Evolutionary conservation across 2,797 vertebrate species (phyloP), one percentile per base, ranked within the genome.

Genomic region (Phalloptychus januarius): DNA sequence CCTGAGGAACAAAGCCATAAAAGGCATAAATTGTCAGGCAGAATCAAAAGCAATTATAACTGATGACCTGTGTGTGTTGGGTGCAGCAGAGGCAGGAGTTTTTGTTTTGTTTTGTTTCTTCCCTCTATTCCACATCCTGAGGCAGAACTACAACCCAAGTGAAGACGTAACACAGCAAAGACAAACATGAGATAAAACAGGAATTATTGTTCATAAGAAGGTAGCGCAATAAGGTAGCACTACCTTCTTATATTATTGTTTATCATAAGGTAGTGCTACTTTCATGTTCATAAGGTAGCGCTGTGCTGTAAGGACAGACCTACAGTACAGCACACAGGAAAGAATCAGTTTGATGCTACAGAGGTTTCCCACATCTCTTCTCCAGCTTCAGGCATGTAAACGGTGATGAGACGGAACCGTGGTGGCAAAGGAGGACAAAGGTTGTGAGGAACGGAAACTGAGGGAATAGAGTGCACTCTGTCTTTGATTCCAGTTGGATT

Each of bases 391-490:
- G 40, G 25, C 67, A 45, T n/a, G 7, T 20, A 71, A 48, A 31
- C 31, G 48, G 13, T 33, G 70, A 71, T 31, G 45, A 46, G 28
- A 33, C 48, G 45, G 8, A 33, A 33, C 45, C 4, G 16, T 20
- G 28, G 28, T 20, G 16, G 18, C 18, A 48, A 72, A 72, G 46
- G 11, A 50, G 46, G 46, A 72, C 71, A 72, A 72, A 72, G 45
- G 71, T 50, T 72, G 45, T 10, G 31, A 72, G 63, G 33, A 46
- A 72, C 36, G 71, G 45, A 72, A 72, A 48, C 16, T 23, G 28
- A 48, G 44, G 48, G 45, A 23, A 44, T 6, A 42, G 65, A 42
- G 36, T 23, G 23, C 38, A 13, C 12, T 44, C 25, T n/a, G 13
- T 25, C 18, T 44, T 3, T n/a, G 40, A 44, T 44, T 6, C 38